A percentile compares a stretch with the other conserved stretches of the same genome.
phyloP scores from a whole-genome alignment of 2,888 invertebrate species.

The Ochropleura plecta region DNA sequence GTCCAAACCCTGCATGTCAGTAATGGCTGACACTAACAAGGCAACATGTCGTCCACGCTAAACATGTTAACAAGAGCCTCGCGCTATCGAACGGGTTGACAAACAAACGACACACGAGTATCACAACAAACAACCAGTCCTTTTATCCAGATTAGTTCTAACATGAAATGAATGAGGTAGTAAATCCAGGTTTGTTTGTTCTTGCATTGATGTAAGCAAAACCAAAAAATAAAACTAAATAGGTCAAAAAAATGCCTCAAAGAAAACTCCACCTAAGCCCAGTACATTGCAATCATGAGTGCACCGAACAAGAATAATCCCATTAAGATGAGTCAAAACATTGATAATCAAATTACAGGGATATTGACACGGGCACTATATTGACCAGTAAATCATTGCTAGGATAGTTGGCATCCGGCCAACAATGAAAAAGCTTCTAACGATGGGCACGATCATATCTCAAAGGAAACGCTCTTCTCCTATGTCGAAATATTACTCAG shows the following conservation, averaged over 20 bases:
- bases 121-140: constrained; percentile 38
- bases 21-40: constrained; percentile 58
- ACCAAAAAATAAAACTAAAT: neutral
- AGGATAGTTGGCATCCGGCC: constrained; percentile 51
- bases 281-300: neutral
- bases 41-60: constrained; percentile 48
- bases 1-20: constrained; percentile 45
- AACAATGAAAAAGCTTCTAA: constrained; percentile 48
- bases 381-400: constrained; percentile 52
- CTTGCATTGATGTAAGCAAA: neutral
- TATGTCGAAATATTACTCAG: constrained; percentile 31
- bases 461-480: constrained; percentile 35
- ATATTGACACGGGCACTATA: constrained; percentile 52
- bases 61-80: constrained; percentile 48
- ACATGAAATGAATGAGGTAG: constrained; percentile 3
- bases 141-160: constrained; percentile 46
- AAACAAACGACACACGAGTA: constrained; percentile 34
- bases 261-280: neutral
- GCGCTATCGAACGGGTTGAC: constrained; percentile 45
- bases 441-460: constrained; percentile 26
- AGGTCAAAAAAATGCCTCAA: neutral
- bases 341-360: constrained; percentile 48
- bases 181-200: neutral
- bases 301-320: constrained; percentile 19
- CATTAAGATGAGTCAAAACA: constrained; percentile 41